Evolutionary conservation across 92 coral and sea anemone genomes (phyloP).

Genomic region (Epizoanthus ramosus): DNA sequence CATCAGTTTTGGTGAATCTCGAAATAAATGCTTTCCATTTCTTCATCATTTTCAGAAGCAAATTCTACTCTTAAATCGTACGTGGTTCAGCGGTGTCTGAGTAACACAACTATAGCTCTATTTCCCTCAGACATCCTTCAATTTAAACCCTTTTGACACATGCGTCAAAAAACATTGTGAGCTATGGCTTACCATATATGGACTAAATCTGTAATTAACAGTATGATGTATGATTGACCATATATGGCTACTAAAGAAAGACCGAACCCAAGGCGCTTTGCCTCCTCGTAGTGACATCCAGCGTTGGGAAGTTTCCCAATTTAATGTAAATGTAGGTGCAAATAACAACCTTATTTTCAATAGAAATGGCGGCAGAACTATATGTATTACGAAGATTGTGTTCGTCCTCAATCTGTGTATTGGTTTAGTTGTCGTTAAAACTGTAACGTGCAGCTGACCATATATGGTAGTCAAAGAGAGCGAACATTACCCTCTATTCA

Average conservation of each 20-base stretch:
- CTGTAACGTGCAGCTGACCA: slow-evolving; percentile 1
- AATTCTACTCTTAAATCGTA: no score
- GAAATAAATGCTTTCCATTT: no score
- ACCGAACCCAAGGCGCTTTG: neutral
- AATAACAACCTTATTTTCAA: neutral
- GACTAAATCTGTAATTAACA: neutral
- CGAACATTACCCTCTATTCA: neutral
- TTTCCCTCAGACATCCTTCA: no score
- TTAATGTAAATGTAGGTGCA: no score
- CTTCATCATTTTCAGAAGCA: no score
- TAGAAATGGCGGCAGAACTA: slow-evolving; percentile 6
- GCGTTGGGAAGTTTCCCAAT: no score
- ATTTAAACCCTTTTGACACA: no score
- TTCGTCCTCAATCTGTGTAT: slow-evolving; percentile 9
- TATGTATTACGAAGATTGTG: neutral
- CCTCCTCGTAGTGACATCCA: no score
- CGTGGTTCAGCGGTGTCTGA: no score
- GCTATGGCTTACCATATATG: no score
- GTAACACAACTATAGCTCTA: no score
- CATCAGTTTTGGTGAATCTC: no score
- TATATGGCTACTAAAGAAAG: neutral
- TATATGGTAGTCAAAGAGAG: neutral
- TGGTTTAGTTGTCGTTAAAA: slow-evolving; percentile 14
- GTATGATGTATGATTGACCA: neutral
- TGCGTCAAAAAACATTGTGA: neutral